Evolutionary conservation across 2,797 vertebrate species (phyloP), one percentile per base, ranked within the genome.

Genomic region (Muscicapa striata): DNA sequence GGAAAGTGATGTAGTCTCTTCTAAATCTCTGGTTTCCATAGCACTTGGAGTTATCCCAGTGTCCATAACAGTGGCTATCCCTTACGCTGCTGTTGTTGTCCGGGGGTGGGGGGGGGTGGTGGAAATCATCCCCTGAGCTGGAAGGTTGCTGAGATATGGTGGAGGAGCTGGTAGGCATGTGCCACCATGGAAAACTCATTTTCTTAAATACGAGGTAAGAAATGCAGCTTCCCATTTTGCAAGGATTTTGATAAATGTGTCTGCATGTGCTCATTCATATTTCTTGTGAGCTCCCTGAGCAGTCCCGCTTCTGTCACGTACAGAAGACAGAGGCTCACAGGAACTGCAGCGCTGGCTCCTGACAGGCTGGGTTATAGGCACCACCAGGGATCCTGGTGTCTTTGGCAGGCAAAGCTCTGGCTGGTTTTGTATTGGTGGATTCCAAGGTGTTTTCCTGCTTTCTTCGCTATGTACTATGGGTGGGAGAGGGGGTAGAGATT

Each of bases 291-390:
- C 18, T 81, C 29, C n/a, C 20, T 17, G 30, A 41, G 4, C 21
- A 67, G 54, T 82, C 73, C 30, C 0, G 0, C n/a, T 87, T 1
- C 1, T 73, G 64, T 82, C 57, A 36, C 0, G 0, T 84, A 43
- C 0, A 4, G 85, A 24, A 46, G 54, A 29, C n/a, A 17, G 55
- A 55, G 61, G 41, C 62, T 84, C 61, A 57, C 8, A 89, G 79
- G 72, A 88, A 15, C 79, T 84, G 51, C 34, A 69, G 17, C 34
- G 82, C 0, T 2, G 34, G n/a, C 38, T 86, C 21, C 49, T 67
- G 38, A 55, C 18, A 2, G 0, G 0, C 5, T 78, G 48, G 20
- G 58, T 92, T 70, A 52, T 45, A 63, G 74, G 55, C 41, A 49
- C 4, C 1, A 1, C 30, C n/a, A 16, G 63, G 63, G 75, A 66